Evolutionary conservation across 2,888 invertebrate genomes (phyloP).

Genomic region (Ctena decussata): DNA sequence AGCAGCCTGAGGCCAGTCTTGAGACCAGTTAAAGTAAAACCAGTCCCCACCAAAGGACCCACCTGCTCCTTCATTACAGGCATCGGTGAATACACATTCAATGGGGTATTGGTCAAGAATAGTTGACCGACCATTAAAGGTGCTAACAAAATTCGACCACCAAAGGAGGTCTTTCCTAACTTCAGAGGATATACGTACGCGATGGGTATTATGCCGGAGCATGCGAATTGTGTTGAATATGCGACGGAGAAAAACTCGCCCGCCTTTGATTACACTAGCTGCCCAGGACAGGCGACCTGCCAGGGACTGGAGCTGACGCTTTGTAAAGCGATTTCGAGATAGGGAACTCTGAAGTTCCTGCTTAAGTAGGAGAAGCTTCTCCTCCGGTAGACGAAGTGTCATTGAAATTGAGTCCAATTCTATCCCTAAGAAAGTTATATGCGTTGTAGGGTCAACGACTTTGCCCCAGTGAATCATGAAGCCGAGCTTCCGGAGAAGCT

Average conservation of each 20-base stretch:
- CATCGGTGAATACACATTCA: constrained; percentile 24
- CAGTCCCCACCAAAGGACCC: too few relatives aligned
- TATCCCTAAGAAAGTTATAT: not conserved
- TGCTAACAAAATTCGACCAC: constrained; percentile 30
- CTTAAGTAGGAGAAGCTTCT: not conserved
- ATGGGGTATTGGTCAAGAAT: constrained; percentile 24
- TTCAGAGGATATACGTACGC: not conserved
- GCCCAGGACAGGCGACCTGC: too few relatives aligned
- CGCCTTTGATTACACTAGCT: too few relatives aligned
- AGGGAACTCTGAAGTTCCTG: not conserved
- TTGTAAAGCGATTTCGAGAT: too few relatives aligned
- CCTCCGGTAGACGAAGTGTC: not conserved
- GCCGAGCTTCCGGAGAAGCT: constrained; percentile 13
- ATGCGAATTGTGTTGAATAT: too few relatives aligned
- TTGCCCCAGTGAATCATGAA: too few relatives aligned
- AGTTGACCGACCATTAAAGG: constrained; percentile 28
- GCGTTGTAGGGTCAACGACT: not conserved
- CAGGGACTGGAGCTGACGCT: too few relatives aligned
- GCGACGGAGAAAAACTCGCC: too few relatives aligned
- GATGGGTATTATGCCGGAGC: constrained; percentile 17
- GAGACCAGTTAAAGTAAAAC: constrained; percentile 33
- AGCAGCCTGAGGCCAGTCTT: constrained; percentile 26
- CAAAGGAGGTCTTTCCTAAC: constrained; percentile 24
- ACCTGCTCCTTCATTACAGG: constrained; percentile 24
- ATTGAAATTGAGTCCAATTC: not conserved